These are phyloP conservation scores for Geophilus truncorum DNA, from an alignment of 2,888 invertebrate genomes.

Conservation along the genomic window DNA sequence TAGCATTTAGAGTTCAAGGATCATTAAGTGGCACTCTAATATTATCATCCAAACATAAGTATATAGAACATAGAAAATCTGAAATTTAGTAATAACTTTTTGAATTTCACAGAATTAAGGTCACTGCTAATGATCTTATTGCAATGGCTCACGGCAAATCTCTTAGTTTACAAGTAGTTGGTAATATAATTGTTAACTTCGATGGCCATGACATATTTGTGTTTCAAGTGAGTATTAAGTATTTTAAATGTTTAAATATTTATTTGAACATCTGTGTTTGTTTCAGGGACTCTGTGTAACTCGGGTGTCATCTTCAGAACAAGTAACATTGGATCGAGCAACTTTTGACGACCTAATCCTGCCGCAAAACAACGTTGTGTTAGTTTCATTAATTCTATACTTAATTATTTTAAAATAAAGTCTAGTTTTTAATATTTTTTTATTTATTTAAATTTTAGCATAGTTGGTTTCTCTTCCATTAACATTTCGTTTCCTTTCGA, in stretches of 20 bases:
- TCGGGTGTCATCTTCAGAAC: neutral
- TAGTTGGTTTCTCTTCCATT: constrained; percentile 55
- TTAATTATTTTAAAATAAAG: neutral
- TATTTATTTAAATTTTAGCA: constrained; percentile 47
- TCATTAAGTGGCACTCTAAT: neutral
- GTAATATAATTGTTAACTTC: constrained; percentile 47
- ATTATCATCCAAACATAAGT: neutral
- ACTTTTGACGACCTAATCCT: constrained; percentile 68
- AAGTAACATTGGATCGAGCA: constrained; percentile 56
- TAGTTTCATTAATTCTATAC: constrained; percentile 43
- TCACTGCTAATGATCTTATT: neutral
- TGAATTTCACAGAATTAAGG: neutral
- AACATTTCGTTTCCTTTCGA: constrained; percentile 67
- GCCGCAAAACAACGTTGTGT: constrained; percentile 68
- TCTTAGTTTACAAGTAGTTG: neutral
- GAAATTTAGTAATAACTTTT: neutral
- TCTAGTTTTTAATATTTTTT: too few relatives aligned
- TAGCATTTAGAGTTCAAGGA: neutral
- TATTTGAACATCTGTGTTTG: neutral
- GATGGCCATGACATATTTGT: constrained; percentile 61
- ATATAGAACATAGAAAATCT: neutral
- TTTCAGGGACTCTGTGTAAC: neutral
- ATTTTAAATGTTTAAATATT: neutral
- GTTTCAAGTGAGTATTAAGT: constrained; percentile 57
- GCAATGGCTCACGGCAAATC: neutral